Evolutionary conservation across 2,888 invertebrate genomes (phyloP), one percentile per base, ranked within the genome.

Genomic region (Drosophila mercatorum): DNA sequence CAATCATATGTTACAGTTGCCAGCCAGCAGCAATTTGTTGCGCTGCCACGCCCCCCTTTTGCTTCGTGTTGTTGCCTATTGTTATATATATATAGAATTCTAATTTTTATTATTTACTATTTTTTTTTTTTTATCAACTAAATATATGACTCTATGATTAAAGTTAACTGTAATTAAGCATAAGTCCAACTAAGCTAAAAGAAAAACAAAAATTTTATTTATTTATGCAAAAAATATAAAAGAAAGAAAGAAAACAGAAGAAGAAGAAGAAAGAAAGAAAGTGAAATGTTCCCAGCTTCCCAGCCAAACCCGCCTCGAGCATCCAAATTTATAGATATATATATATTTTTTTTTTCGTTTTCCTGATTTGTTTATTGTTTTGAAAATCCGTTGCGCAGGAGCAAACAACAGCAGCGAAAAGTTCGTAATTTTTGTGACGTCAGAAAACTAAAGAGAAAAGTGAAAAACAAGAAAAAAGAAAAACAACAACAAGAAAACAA

Each of bases 341-440:
- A 17, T 31, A 1, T 31, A 7, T 38, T 53, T 38, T 40, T 0
- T n/a, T 6, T 43, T 58, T 40, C 6, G 44, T 60, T 40, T 51
- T 53, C 40, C 46, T 46, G 2, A 26, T 75, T 72, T 72, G 62
- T 73, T 85, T 80, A 72, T 68, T 78, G 58, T 91, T 91, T 91
- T 85, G 88, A 53, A 92, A 92, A 91, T 91, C 92, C 91, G 92
- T 88, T 91, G 91, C 90, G 87, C 91, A 81, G 87, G 74, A 68
- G 61, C 79, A 74, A 74, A 71, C 67, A 81, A 70, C 83, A 81
- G 70, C 84, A 88, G 88, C 89, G 71, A 87, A 83, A 72, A 56
- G 85, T 83, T 78, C 77, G 87, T 80, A 90, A 92, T 92, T 92
- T 92, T 92, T 92, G 90, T 92, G 92, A 92, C 92, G 92, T 92